A percentile compares a stretch with the other conserved stretches of the same genome.
phyloP scores from a whole-genome alignment of 2,888 invertebrate genomes.

The Metacarcinus magister region DNA sequence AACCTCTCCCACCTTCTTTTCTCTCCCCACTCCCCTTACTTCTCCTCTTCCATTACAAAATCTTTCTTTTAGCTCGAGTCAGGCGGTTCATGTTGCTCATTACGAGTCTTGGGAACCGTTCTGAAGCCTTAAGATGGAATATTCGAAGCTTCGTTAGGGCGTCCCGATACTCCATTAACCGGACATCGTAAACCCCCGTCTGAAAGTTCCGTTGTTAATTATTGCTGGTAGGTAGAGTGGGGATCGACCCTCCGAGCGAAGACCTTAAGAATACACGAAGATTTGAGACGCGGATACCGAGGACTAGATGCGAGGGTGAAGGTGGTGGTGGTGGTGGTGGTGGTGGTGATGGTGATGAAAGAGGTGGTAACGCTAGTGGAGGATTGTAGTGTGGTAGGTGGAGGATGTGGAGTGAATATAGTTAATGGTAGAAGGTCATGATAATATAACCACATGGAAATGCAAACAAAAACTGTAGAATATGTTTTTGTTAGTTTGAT shows the following conservation, averaged over 20 bases:
- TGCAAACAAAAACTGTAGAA: too few species aligned
- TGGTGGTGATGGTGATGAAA: background rate
- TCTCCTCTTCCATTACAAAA: background rate
- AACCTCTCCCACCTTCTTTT: background rate
- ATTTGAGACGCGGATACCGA: background rate
- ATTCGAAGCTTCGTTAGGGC: background rate
- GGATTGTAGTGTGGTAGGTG: too few species aligned
- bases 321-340: background rate
- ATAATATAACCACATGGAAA: too few species aligned
- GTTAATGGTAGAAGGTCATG: too few species aligned
- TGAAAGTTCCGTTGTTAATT: background rate
- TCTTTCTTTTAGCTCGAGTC: background rate
- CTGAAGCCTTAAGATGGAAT: background rate
- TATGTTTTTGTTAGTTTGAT: background rate
- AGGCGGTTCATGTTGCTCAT: background rate
- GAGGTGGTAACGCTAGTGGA: background rate
- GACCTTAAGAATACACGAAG: background rate
- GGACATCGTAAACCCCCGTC: constrained; percentile 3
- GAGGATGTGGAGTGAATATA: background rate
- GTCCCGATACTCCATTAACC: background rate
- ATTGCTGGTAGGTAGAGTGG: background rate
- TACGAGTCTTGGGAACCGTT: background rate
- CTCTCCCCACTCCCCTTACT: background rate
- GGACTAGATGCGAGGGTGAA: background rate
- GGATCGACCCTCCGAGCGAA: background rate